Evolutionary conservation across 2,113 vertebrate genomes (phyloP).

Genomic region (Austrofundulus limnaeus): DNA sequence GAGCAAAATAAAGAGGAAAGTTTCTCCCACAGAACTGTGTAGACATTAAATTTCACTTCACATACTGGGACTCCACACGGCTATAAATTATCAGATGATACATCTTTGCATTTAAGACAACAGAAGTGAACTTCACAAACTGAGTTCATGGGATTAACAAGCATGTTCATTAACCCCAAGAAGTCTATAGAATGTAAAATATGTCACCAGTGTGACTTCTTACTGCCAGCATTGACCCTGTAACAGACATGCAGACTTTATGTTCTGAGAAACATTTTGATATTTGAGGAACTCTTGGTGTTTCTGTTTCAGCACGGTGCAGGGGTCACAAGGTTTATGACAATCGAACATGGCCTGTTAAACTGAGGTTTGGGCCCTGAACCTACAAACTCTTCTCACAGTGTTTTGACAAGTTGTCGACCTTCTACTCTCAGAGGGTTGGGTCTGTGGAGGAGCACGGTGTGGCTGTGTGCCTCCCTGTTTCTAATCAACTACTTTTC

Average conservation of each 20-base stretch:
- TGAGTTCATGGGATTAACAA: constrained; percentile 19
- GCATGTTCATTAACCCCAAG: constrained; percentile 24
- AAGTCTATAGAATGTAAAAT: constrained; percentile 18
- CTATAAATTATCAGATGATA: constrained; percentile 23
- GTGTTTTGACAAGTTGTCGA: constrained; percentile 65
- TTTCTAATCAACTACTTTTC: constrained; percentile 53
- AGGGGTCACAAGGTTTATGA: constrained; percentile 22
- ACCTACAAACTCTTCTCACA: constrained; percentile 23
- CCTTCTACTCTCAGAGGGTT: constrained; percentile 4
- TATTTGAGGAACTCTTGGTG: constrained; percentile 45
- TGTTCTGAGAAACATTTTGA: constrained; percentile 51
- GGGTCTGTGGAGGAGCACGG: constrained; percentile 13
- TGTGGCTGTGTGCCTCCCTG: constrained; percentile 36
- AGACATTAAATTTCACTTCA: constrained; percentile 19
- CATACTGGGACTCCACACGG: constrained; percentile 10
- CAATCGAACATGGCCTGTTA: constrained; percentile 44
- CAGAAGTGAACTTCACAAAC: not conserved
- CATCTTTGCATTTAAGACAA: constrained; percentile 28
- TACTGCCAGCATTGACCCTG: constrained; percentile 22
- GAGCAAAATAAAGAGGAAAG: constrained; percentile 17
- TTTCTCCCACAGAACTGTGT: constrained; percentile 10
- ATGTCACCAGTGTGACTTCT: constrained; percentile 16
- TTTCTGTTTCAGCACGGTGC: constrained; percentile 48
- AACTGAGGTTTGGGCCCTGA: constrained; percentile 22
- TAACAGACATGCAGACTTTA: constrained; percentile 26